Conservation (phyloP, 2,888 invertebrate species). For the Electrophaes corylata region DNA sequence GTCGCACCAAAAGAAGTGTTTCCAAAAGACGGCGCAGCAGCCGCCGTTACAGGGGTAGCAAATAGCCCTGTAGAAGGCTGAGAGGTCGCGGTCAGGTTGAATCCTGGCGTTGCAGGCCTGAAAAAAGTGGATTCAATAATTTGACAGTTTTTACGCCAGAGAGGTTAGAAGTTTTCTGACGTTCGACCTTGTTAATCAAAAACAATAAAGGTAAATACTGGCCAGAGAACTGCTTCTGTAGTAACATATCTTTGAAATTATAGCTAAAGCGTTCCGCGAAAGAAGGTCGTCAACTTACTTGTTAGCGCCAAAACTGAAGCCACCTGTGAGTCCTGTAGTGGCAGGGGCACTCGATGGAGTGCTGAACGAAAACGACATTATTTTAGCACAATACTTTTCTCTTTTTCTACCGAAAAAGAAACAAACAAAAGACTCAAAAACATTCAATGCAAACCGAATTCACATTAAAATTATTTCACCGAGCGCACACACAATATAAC, state of each 20-base stretch:
- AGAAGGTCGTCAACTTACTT: slow-evolving; percentile 60
- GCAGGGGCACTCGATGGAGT: slow-evolving; percentile 79
- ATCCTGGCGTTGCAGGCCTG: slow-evolving; percentile 69
- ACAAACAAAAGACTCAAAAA: neutral
- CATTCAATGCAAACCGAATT: too few species aligned
- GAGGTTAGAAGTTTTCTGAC: slow-evolving; percentile 41
- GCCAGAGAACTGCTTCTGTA: too few species aligned
- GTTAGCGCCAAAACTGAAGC: slow-evolving; percentile 77
- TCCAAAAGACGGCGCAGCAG: slow-evolving; percentile 49
- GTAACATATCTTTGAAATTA: too few species aligned
- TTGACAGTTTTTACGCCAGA: slow-evolving; percentile 15
- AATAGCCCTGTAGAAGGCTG: slow-evolving; percentile 68
- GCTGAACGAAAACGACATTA: slow-evolving; percentile 77
- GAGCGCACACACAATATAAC: too few species aligned
- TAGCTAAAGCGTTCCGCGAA: too few species aligned
- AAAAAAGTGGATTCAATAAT: slow-evolving; percentile 25
- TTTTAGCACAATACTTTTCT: neutral
- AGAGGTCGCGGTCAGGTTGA: slow-evolving; percentile 60
- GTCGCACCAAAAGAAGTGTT: slow-evolving; percentile 46
- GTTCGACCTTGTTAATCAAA: neutral
- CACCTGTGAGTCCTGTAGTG: slow-evolving; percentile 62
- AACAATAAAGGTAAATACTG: too few species aligned
- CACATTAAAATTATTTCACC: too few species aligned
- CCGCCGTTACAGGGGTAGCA: slow-evolving; percentile 58
- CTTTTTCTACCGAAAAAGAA: neutral